phyloP scores from a whole-genome alignment of 2,797 vertebrate species.

The Pseudopleuronectes americanus region DNA sequence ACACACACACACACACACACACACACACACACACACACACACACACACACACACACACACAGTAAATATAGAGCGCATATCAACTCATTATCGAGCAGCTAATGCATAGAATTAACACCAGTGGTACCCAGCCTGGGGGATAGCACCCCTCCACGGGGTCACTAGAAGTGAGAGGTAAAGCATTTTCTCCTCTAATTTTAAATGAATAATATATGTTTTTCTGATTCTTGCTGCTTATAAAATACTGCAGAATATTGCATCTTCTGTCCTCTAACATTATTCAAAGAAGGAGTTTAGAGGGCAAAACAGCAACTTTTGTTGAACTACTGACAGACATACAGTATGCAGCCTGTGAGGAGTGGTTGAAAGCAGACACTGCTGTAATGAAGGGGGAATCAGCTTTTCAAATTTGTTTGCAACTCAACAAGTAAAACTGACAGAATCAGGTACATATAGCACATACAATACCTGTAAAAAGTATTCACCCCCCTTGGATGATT shows the following conservation, averaged over 20 bases:
- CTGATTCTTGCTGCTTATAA: not conserved
- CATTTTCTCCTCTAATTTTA: not conserved
- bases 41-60: too few relatives aligned
- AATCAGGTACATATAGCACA: not conserved
- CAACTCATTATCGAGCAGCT: not conserved
- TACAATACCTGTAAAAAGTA: too few relatives aligned
- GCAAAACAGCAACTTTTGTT: too few relatives aligned
- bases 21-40: not conserved
- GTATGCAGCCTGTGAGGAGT: too few relatives aligned
- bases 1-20: conserved; percentile 6
- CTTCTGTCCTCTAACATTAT: not conserved
- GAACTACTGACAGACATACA: too few relatives aligned
- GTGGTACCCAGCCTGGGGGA: not conserved
- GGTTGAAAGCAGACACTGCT: too few relatives aligned
- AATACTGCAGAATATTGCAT: not conserved
- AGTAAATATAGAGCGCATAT: not conserved
- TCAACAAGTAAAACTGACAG: not conserved
- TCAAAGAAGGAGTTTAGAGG: too few relatives aligned
- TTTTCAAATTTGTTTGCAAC: too few relatives aligned
- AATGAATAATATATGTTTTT: not conserved
- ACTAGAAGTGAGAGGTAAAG: not conserved
- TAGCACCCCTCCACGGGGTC: not conserved
- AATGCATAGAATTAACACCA: not conserved
- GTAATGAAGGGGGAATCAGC: not conserved
- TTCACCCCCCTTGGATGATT: too few relatives aligned